Evolutionary conservation across 2,113 vertebrate genomes (phyloP).

Genomic region (Pachypanchax playfairii): DNA sequence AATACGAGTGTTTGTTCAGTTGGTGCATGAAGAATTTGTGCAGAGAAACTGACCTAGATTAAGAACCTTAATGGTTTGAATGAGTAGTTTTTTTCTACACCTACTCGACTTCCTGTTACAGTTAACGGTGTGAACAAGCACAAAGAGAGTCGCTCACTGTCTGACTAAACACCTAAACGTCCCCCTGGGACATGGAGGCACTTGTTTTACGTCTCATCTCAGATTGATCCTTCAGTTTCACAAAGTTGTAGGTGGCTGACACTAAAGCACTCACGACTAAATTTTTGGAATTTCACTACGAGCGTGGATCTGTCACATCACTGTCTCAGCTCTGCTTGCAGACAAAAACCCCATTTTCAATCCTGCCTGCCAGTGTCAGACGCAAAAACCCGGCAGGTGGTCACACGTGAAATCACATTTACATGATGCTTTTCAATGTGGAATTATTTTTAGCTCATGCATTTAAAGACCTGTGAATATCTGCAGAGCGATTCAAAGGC

Average conservation of each 20-base stretch:
- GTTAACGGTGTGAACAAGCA: slow-evolving; percentile 53
- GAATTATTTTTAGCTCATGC: slow-evolving; percentile 21
- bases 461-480: slow-evolving; percentile 8
- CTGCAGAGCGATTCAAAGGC: slow-evolving; percentile 13
- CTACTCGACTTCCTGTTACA: slow-evolving; percentile 62
- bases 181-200: slow-evolving; percentile 55
- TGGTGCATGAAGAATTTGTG: too few species aligned
- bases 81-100: slow-evolving; percentile 16
- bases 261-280: neutral
- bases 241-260: neutral
- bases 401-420: slow-evolving; percentile 15
- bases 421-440: slow-evolving; percentile 11
- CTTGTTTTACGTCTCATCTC: slow-evolving; percentile 36
- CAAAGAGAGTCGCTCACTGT: slow-evolving; percentile 62
- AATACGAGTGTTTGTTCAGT: too few species aligned
- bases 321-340: slow-evolving; percentile 29
- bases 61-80: neutral
- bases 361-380: slow-evolving; percentile 24
- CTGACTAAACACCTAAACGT: slow-evolving; percentile 54
- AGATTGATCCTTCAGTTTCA: slow-evolving; percentile 1
- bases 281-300: too few species aligned
- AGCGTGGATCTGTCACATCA: slow-evolving; percentile 24
- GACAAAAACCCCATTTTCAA: neutral
- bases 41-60: too few species aligned
- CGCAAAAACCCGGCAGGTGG: slow-evolving; percentile 6